Evolutionary conservation across 2,797 vertebrate species (phyloP).

Genomic region (Geotrypetes seraphini): DNA sequence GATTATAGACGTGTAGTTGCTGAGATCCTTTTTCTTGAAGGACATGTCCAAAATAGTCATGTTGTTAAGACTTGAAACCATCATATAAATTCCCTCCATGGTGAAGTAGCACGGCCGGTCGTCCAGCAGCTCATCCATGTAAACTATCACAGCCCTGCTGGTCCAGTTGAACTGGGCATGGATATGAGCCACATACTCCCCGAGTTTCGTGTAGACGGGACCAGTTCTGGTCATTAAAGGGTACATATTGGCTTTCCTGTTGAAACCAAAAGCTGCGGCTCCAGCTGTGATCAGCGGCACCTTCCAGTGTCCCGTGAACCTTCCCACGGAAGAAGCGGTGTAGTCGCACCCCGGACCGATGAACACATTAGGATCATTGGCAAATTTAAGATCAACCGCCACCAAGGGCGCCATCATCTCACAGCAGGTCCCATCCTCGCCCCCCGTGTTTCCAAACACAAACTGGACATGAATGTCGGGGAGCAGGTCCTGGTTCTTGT

Average conservation of each 20-base stretch:
- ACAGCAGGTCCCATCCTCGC: conserved; percentile 65
- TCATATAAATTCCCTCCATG: conserved; percentile 69
- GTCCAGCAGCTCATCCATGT: conserved; percentile 58
- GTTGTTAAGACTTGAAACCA: conserved; percentile 50
- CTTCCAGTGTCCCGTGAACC: conserved; percentile 77
- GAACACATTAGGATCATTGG: conserved; percentile 67
- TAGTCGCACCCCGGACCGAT: conserved; percentile 86
- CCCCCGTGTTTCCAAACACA: conserved; percentile 70
- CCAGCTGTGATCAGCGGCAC: conserved; percentile 82
- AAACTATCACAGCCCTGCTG: conserved; percentile 63
- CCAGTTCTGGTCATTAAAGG: conserved; percentile 74
- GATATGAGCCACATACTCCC: conserved; percentile 61
- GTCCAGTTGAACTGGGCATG: conserved; percentile 75
- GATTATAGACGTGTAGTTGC: conserved; percentile 65
- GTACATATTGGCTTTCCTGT: conserved; percentile 41
- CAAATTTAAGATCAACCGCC: conserved; percentile 75
- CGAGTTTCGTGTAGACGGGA: conserved; percentile 81
- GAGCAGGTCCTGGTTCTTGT: conserved; percentile 49
- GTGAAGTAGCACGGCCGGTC: conserved; percentile 79
- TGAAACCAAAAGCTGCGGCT: conserved; percentile 69
- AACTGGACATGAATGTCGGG: conserved; percentile 49
- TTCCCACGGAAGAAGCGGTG: conserved; percentile 70
- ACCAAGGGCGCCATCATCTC: conserved; percentile 72
- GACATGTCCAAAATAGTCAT: conserved; percentile 53
- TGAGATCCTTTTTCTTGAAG: conserved; percentile 48